Base-by-base conservation (phyloP, 2,113 vertebrate species). In the Nycticryphes semicollaris region DNA sequence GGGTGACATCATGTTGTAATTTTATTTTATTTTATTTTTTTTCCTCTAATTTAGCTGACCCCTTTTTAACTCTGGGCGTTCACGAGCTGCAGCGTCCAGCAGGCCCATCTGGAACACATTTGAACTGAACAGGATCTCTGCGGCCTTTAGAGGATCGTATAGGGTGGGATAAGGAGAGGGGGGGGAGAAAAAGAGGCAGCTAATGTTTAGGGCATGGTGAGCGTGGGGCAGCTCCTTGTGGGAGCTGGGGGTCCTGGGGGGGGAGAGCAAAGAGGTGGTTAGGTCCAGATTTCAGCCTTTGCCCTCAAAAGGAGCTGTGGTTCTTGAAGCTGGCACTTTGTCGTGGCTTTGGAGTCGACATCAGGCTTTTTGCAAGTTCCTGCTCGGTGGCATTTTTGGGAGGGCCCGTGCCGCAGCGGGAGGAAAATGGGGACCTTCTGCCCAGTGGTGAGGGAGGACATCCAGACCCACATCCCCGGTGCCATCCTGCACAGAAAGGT, bases 61-160 rank as follows among this genome's bases (percentile, higher is more conserved):
- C 94, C 97, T 97, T 97, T 97, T 94, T 96, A 98, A 97, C 91
- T 88, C 86, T 63, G 80, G 94, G 96, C 96, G 96, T 98, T 97
- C 84, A 96, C 96, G 77, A 88, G 94, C 89, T 84, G 97, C 93
- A 92, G 88, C 53, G 21, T 95, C 97, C 93, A 76, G 63, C 91
- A 41, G 75, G 56, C 94, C 97, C 98, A 98, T 98, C 98, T 98
- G 98, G 97, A 97, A 98, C 96, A 93, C 95, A 97, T 98, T 98
- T 98, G 81, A 94, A 89, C 87, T 79, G 91, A 91, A 73, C 96
- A 94, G 94, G 95, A 96, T 47, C 47, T 97, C 95, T 96, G 83
- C 78, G 79, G 97, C 73, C 90, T 96, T 96, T 96, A 95, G 95
- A 93, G 95, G 96, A 97, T 97, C 91, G 31, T 93, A 90, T 91